Base-by-base conservation (phyloP, 2,113 vertebrate genomes). In the Arizona elegans region DNA sequence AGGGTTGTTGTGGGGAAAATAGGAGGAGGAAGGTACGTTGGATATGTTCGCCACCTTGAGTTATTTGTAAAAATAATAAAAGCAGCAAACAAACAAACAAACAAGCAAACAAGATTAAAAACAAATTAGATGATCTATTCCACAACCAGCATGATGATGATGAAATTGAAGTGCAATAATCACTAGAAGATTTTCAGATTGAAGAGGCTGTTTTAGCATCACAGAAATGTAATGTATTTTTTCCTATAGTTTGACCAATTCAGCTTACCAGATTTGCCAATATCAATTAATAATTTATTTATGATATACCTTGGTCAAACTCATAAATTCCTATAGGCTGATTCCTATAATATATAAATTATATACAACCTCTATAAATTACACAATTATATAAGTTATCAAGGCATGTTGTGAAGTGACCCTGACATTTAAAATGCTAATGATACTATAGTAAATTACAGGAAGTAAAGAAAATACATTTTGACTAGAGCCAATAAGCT, bases 391-490 rank as follows among this genome's bases (percentile, higher is more conserved):
- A 2, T n/a, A n/a, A n/a, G 29, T n/a, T 33, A 70, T 92, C 88
- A 92, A 92, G 87, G n/a, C 11, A 56, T 94, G 91, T 94, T 96
- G 58, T 91, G 93, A 93, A 93, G 89, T 70, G 89, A 91, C 15
- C 1, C 0, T 2, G 43, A 95, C 88, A 93, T 93, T 58, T 94
- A 93, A 91, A 19, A 88, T 53, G n/a, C 33, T 92, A 88, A 95
- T 88, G 95, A 95, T 95, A 56, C 93, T 85, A 96, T 95, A 54
- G 19, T 3, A 29, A 38, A 24, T 43, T n/a, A n/a, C 8, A 55
- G 23, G 23, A 95, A 96, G 93, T 65, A 94, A 91, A 54, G 90
- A 96, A 97, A 96, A 96, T 94, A 90, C 87, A 47, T 93, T 95
- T 95, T 91, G 93, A 86, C 87, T 53, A 95, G 90, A 94, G 87